phyloP scores from a whole-genome alignment of 2,797 vertebrate species.

The Anomalospiza imberbis region DNA sequence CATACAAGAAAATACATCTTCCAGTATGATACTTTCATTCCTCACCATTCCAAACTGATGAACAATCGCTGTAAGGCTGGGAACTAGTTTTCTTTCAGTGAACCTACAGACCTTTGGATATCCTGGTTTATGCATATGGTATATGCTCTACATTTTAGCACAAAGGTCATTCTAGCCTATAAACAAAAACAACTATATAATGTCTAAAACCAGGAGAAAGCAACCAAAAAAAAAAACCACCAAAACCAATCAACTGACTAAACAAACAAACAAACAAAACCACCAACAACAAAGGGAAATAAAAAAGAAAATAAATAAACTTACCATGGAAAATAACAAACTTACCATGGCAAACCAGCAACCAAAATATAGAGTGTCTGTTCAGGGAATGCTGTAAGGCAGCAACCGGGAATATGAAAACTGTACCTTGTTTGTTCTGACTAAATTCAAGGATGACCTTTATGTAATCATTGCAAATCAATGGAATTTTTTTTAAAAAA shows the following conservation, averaged over 20 bases:
- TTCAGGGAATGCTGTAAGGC: neutral
- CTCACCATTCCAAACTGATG: neutral
- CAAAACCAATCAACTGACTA: rapidly evolving
- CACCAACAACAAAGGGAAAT: neutral
- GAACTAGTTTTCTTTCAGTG: neutral
- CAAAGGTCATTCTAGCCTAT: neutral
- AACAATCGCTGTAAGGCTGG: neutral
- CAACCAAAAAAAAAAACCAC: neutral
- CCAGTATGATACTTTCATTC: neutral
- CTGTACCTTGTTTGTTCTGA: neutral
- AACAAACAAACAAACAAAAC: neutral
- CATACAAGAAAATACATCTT: neutral
- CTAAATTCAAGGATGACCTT: neutral
- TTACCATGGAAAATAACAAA: neutral
- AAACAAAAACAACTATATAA: neutral
- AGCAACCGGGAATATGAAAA: neutral
- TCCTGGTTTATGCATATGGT: neutral
- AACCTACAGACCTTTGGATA: neutral
- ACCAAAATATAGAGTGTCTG: neutral
- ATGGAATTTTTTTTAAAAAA: neutral
- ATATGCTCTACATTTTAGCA: neutral
- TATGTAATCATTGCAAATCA: neutral
- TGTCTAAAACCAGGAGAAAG: neutral
- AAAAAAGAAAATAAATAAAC: neutral
- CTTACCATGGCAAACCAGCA: neutral